Evolutionary conservation across 2,113 vertebrate species (phyloP), one percentile per base, ranked within the genome.

Genomic region (Melozone crissalis): DNA sequence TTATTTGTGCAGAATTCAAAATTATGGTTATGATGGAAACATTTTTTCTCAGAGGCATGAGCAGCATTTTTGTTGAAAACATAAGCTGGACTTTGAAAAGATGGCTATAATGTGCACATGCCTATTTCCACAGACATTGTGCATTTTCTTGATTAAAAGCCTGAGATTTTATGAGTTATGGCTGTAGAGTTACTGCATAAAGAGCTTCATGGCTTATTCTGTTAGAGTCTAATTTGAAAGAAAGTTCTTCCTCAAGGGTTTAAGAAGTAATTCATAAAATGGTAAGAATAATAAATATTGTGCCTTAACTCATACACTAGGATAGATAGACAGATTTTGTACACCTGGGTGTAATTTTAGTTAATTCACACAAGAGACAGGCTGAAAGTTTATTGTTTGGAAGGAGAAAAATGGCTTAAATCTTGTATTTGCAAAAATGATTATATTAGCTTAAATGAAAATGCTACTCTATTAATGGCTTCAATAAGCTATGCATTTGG

Each of bases 251-350:
- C 98, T 98, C 97, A 96, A 97, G 97, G 98, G 97, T 97, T 97
- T 98, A 97, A 97, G 96, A 97, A 97, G 96, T 97, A 98, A 98
- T 98, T 98, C 96, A 97, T 98, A 97, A 98, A 98, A 96, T 97
- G 97, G 94, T 92, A 98, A 94, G 96, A 98, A 98, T 98, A 97
- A 98, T 98, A 98, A 98, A 98, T 98, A 98, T 97, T 98, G 96
- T 98, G 96, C 97, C 91, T 98, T 96, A 97, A 98, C 94, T 97
- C 96, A 96, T 94, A 96, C 75, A 89, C 92, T 94, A 69, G 90
- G 88, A 95, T 76, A 97, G 97, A 95, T 78, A 98, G 97, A 97
- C 93, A 98, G 97, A 95, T 97, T 97, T 95, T 92, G 96, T 97
- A 94, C 97, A 98, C 97, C 91, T 98, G 97, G 97, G 97, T 97